phyloP scores from a whole-genome alignment of 2,797 vertebrate genomes.

The Nyctibius grandis region DNA sequence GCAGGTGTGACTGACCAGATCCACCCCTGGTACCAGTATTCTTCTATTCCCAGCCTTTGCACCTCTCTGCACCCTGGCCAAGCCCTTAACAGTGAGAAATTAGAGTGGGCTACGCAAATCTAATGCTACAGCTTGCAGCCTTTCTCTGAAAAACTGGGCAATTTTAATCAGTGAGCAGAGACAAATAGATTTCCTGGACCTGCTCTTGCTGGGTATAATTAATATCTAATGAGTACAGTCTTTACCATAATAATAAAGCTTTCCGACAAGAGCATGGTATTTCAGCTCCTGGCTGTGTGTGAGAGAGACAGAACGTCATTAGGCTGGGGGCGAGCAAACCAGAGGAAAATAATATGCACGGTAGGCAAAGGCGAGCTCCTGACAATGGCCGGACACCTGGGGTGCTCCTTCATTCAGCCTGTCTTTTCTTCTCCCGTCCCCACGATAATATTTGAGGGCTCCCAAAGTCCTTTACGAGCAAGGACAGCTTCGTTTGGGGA shows the following conservation, averaged over 20 bases:
- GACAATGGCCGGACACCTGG: slow-evolving; percentile 43
- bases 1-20: neutral
- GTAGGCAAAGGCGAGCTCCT: slow-evolving; percentile 1
- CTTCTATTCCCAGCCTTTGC: neutral
- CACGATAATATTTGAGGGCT: neutral
- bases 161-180: slow-evolving; percentile 4
- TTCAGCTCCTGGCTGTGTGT: slow-evolving; percentile 14
- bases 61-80: neutral
- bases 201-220: slow-evolving; percentile 55
- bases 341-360: slow-evolving; percentile 32
- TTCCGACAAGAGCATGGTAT: slow-evolving; percentile 38
- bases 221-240: slow-evolving; percentile 59
- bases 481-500: neutral
- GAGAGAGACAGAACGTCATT: neutral
- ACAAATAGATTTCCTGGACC: slow-evolving; percentile 50
- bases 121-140: neutral
- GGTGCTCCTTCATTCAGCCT: slow-evolving; percentile 16
- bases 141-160: neutral
- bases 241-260: slow-evolving; percentile 61
- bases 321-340: neutral
- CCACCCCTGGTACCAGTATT: neutral
- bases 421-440: slow-evolving; percentile 33
- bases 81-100: neutral
- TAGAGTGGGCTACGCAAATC: neutral
- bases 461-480: neutral